Evolutionary conservation across 2,797 vertebrate genomes (phyloP), one percentile per base, ranked within the genome.

Genomic region (Linurgus olivaceus): DNA sequence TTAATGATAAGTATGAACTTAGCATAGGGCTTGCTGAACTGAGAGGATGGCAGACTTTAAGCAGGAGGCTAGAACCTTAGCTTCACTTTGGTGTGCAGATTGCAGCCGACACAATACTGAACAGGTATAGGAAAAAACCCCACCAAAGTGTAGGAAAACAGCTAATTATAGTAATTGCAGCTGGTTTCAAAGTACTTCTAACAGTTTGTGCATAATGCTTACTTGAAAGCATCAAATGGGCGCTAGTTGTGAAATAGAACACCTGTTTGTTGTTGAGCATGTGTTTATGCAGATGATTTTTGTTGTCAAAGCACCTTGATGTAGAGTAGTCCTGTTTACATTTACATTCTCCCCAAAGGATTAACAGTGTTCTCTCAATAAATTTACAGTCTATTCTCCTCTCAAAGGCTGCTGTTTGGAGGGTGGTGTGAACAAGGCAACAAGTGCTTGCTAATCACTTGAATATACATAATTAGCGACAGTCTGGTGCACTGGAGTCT

Each of bases 251-350:
- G 98, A 99, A 98, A 98, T 83, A 97, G 98, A 98, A 98, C 98
- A 99, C 98, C 98, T 99, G 98, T 98, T 98, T 98, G 98, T 98
- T 98, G 98, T 98, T 98, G 97, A 98, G 98, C 98, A 97, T 98
- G 98, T 98, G 97, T 98, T 98, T 98, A 98, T 98, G 98, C 98
- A 98, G 98, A 98, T 98, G 98, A 98, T 98, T 98, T 98, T 97
- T 98, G 98, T 98, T 98, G 98, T 98, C 98, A 98, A 98, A 98
- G 98, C 98, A 98, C 98, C 97, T 98, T 98, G 98, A 98, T 98
- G 98, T 98, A 95, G 98, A 98, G 98, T 97, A 98, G 97, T 96
- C 97, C 98, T 97, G 98, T 98, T 98, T 98, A 98, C 98, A 98
- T 98, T 98, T 98, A 96, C 96, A 95, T 98, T 97, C 97, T 98